These are phyloP conservation scores for Catamblyrhynchus diadema DNA, from an alignment of 2,797 vertebrate species.

Conservation along the genomic window DNA sequence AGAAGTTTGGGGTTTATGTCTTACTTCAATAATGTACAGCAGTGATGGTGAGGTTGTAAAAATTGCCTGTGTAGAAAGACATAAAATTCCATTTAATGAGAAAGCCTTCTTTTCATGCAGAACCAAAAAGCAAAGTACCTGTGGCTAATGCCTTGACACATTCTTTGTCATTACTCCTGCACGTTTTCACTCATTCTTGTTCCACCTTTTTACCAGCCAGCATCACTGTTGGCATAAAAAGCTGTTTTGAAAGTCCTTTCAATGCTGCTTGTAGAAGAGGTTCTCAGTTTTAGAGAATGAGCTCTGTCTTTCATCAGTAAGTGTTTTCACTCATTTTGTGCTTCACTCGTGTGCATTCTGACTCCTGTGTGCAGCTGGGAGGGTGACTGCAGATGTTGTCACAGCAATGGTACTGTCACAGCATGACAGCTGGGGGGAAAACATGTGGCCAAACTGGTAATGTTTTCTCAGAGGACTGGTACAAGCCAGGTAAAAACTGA, in stretches of 20 bases:
- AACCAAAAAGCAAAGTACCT: neutral
- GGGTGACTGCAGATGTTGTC: neutral
- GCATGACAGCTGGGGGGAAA: neutral
- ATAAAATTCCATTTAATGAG: neutral
- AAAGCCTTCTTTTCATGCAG: neutral
- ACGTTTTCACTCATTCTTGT: neutral
- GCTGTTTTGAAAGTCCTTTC: neutral
- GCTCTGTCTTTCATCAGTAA: neutral
- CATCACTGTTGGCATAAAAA: neutral
- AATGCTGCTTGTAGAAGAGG: accelerated
- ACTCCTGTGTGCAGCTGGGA: neutral
- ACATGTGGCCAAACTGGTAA: neutral
- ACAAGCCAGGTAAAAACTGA: neutral
- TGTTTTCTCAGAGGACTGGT: neutral
- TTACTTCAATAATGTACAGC: neutral
- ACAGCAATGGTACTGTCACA: neutral
- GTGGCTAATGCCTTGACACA: neutral
- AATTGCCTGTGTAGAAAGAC: neutral
- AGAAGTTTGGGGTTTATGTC: neutral
- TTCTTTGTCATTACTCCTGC: neutral
- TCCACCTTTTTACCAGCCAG: neutral
- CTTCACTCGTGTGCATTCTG: neutral
- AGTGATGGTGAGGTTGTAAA: neutral
- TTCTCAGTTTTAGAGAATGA: neutral
- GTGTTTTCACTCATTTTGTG: neutral